phyloP scores from a whole-genome alignment of 2,888 invertebrate genomes.

The Molorchus minor region DNA sequence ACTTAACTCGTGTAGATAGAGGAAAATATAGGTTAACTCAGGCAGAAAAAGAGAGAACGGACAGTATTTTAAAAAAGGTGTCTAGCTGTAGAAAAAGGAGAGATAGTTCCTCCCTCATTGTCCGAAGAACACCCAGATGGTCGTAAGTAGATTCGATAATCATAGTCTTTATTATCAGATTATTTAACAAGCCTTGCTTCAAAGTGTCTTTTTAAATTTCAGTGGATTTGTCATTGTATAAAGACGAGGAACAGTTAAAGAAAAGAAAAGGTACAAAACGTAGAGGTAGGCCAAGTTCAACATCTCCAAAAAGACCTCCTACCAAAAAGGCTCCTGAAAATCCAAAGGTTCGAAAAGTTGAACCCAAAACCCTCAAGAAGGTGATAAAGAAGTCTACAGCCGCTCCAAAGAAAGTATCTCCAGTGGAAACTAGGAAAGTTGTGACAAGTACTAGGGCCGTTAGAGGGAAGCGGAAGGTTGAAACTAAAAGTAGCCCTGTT shows the following conservation, averaged over 20 bases:
- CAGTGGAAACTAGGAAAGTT: conserved; percentile 26
- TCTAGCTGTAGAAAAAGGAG: conserved; percentile 80
- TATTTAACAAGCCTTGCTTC: background rate
- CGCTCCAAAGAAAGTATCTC: conserved; percentile 6
- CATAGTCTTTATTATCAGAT: too few relatives aligned
- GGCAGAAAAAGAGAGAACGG: conserved; percentile 80
- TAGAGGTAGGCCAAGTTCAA: conserved; percentile 44
- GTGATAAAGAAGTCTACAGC: conserved; percentile 12
- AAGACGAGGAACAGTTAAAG: conserved; percentile 80
- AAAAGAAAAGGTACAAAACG: conserved; percentile 61
- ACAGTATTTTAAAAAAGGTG: conserved; percentile 86
- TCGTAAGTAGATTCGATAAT: conserved; percentile 68
- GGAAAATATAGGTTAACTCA: conserved; percentile 76
- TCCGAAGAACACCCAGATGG: conserved; percentile 89
- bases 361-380: conserved; percentile 39
- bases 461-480: conserved; percentile 49
- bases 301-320: conserved; percentile 30
- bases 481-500: conserved; percentile 51
- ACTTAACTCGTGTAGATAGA: conserved; percentile 76
- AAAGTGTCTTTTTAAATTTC: conserved; percentile 49
- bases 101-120: conserved; percentile 63
- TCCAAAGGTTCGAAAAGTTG: conserved; percentile 52
- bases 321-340: conserved; percentile 50
- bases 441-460: conserved; percentile 47
- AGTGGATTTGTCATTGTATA: conserved; percentile 87